Evolutionary conservation across 2,888 invertebrate genomes (phyloP), one percentile per base, ranked within the genome.

Genomic region (Parasteatoda lunata): DNA sequence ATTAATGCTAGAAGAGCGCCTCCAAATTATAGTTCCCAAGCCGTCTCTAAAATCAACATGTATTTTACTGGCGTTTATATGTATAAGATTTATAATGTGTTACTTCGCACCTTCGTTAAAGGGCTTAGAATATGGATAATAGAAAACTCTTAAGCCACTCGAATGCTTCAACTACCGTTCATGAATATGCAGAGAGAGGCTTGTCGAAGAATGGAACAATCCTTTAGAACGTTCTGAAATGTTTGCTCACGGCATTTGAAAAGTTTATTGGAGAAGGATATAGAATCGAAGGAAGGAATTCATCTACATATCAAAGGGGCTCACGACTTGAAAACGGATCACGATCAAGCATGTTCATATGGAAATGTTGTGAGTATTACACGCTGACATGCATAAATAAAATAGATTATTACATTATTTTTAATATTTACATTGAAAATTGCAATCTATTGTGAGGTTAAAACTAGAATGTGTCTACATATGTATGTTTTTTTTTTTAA

Each of bases 161-260:
- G 30, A 13, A 30, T 49, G 49, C 4, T 30, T 5, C 49, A 48
- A 70, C 68, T n/a, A 8, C 15, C 45, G 30, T 30, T 73, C 54
- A 73, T 73, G 72, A 73, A 73, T 73, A 73, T 73, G 8, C 54
- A 73, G 52, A 8, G 54, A 49, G 71, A 73, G 54, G 54, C 8
- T 11, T 4, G 13, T 54, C 54, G 54, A 54, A 54, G 8, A 54
- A 54, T 8, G 54, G 8, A 13, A 13, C 54, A 54, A 13, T 11
- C 9, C 8, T 54, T 54, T 30, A 11, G 54, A 54, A 54, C 13
- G 8, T 4, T 13, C 54, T 54, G 54, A 54, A 54, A 54, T 54
- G 54, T 54, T 8, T 13, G 54, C 13, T 54, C 8, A 54, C 54
- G 54, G 13, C 54, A 54, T 8, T 4, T 54, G 3, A 54, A 54